Percentiles rank a stretch among this genome's conserved stretches.
Evolutionary conservation across 2,888 invertebrate species (phyloP).

Genomic region (Eupeodes latifasciatus): DNA sequence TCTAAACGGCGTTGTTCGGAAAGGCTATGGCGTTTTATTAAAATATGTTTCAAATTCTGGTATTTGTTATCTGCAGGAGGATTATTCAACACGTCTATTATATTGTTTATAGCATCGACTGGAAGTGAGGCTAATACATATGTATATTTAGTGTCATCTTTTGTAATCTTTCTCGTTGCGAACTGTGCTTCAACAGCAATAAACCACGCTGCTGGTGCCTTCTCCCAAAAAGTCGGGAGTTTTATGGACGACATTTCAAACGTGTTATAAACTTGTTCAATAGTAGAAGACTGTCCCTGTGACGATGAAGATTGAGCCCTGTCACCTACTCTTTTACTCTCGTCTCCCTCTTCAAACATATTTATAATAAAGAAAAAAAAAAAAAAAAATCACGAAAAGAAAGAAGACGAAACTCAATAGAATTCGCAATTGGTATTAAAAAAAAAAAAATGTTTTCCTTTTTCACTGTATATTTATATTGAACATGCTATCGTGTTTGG

Average conservation of each 20-base stretch:
- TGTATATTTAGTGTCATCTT: background rate
- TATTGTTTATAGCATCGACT: background rate
- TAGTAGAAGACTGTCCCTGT: background rate
- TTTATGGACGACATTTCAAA: background rate
- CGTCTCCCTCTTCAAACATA: background rate
- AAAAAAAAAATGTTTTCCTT: background rate
- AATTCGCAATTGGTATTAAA: background rate
- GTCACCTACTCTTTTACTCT: background rate
- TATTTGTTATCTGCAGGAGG: background rate
- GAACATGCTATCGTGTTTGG: background rate
- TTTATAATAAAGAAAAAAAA: background rate
- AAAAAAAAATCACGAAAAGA: background rate
- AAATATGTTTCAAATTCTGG: background rate
- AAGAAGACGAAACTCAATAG: background rate
- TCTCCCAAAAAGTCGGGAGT: background rate
- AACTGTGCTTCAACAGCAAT: slow-evolving; percentile 39
- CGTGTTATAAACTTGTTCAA: background rate
- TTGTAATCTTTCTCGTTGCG: slow-evolving; percentile 16
- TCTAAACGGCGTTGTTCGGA: slow-evolving; percentile 11
- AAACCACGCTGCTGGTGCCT: slow-evolving; percentile 36
- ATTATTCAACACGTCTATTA: slow-evolving; percentile 1
- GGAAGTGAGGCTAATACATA: slow-evolving; percentile 1
- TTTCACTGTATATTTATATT: background rate
- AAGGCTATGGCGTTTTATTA: slow-evolving; percentile 1
- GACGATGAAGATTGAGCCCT: background rate